Conservation (phyloP, 2,888 invertebrate genomes). For the Nomada hirtipes region DNA sequence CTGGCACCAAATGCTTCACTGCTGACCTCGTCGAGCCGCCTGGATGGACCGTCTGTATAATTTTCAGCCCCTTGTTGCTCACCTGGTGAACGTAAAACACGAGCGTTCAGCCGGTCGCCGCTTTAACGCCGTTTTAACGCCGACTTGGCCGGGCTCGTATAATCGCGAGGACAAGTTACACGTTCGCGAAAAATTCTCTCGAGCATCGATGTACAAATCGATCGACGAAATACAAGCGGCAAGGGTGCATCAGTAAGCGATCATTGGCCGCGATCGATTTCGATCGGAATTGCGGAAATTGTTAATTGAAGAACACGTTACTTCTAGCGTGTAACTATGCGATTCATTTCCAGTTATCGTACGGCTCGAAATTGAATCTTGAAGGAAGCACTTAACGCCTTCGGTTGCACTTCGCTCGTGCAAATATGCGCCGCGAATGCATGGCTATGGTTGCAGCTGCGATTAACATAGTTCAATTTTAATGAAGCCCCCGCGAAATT, state of each 20-base stretch:
- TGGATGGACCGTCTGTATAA: conserved; percentile 91
- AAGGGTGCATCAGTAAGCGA: no score
- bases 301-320: no score
- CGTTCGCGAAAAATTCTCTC: conserved; percentile 5
- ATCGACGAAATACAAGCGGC: background rate
- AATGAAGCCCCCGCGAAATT: no score
- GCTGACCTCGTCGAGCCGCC: conserved; percentile 85
- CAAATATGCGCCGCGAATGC: no score
- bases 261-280: no score
- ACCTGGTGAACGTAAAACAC: conserved; percentile 85
- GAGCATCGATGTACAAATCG: conserved; percentile 28
- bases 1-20: conserved; percentile 97
- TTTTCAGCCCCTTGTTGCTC: conserved; percentile 96
- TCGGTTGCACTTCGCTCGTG: no score
- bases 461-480: background rate
- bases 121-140: conserved; percentile 23
- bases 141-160: background rate
- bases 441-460: background rate
- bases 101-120: background rate
- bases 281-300: no score
- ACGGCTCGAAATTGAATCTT: no score
- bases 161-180: background rate
- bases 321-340: no score
- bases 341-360: no score
- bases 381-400: no score